Evolutionary conservation across 1,140 invertebrate genomes (phyloP), one percentile per base, ranked within the genome.

Genomic region (Anastrepha ludens): DNA sequence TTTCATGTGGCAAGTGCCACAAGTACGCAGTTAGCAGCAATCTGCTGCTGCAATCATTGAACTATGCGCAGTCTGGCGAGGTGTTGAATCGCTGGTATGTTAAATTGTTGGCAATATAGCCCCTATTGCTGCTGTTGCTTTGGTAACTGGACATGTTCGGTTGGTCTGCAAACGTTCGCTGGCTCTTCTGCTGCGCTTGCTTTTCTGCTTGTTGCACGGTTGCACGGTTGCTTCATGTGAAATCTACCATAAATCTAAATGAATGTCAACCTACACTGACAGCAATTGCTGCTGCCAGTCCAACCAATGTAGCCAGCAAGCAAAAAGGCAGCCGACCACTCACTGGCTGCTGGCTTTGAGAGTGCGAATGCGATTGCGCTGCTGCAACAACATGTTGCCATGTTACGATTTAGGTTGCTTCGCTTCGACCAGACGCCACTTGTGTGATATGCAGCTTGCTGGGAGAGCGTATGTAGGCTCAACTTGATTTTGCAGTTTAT

Each of bases 161-260:
- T 62, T 86, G 58, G 11, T 3, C 67, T 29, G 67, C 67, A 9
- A 11, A 4, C 20, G 29, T 74, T 4, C 41, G 15, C 29, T 39
- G 13, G 8, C 29, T 41, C 2, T 60, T 39, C 39, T 85, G 67
- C 15, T 39, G 41, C 17, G 47, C 58, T 41, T 60, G 58, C 81
- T 8, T 85, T 62, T 6, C 29, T 44, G 85, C 58, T 86, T 86
- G 59, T 86, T 59, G 85, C 20, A 60, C 29, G 59, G 59, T 86
- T 59, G 85, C 20, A 60, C 29, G 59, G 55, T 86, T 59, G 85
- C 85, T 86, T 86, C 58, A 86, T 62, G 58, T 62, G 85, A 86
- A 86, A 86, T 86, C 85, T 86, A 59, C 85, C 55, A 86, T 86
- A 86, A 86, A 86, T 86, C 85, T 86, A 60, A 86, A 86, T 86